Percentiles rank a stretch among this genome's conserved stretches.
Conservation (phyloP, 1,140 invertebrate species). For the Megalonaias nervosa region DNA sequence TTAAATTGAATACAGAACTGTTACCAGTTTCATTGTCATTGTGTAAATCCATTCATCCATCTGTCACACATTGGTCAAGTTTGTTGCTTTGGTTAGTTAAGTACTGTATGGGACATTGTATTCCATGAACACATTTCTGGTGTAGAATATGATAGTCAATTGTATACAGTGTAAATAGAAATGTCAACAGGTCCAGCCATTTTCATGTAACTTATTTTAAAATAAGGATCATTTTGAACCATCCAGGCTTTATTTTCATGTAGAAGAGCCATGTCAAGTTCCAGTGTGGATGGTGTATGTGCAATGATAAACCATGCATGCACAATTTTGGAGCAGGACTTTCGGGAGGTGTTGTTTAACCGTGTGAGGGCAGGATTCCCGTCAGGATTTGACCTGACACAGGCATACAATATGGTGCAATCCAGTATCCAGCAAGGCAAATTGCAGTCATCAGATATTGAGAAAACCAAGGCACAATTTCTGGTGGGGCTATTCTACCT, state of each 20-base stretch:
- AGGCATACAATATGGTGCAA: constrained; percentile 81
- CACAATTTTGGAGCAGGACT: constrained; percentile 89
- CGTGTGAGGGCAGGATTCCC: constrained; percentile 87
- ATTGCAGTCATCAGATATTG: constrained; percentile 85
- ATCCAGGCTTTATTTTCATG: constrained; percentile 36
- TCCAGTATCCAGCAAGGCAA: constrained; percentile 87
- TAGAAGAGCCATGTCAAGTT: constrained; percentile 88
- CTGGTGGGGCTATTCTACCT: constrained; percentile 74
- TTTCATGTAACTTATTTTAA: no score
- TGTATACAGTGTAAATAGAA: no score
- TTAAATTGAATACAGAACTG: no score
- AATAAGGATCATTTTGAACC: no score
- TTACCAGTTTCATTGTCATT: no score
- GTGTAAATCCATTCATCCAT: no score
- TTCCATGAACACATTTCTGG: no score
- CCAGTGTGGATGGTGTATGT: constrained; percentile 95
- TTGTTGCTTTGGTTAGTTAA: no score
- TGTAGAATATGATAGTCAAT: no score
- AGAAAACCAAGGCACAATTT: constrained; percentile 80
- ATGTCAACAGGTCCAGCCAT: no score
- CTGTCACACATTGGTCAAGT: no score
- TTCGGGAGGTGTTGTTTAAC: constrained; percentile 82
- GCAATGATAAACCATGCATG: constrained; percentile 96
- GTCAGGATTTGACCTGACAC: constrained; percentile 67
- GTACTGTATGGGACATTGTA: no score